Evolutionary conservation across 1,140 invertebrate genomes (phyloP).

Genomic region (Caenorhabditis brenneri): DNA sequence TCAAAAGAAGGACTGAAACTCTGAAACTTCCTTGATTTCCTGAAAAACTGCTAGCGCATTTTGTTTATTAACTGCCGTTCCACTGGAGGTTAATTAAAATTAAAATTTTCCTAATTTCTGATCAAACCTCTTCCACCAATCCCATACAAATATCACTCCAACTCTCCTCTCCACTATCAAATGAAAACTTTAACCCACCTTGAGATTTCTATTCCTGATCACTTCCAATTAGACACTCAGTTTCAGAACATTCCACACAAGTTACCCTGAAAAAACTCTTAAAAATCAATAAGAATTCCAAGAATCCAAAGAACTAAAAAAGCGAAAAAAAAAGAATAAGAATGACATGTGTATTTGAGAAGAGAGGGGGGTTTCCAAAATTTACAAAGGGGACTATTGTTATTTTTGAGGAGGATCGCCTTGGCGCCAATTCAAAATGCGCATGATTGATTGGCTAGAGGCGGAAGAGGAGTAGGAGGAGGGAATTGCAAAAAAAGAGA

Average conservation of each 20-base stretch:
- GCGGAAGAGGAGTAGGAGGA: not conserved
- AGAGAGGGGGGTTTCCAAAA: not conserved
- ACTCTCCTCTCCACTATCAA: too few relatives aligned
- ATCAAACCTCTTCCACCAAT: too few relatives aligned
- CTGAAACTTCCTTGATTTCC: too few relatives aligned
- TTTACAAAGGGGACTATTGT: not conserved
- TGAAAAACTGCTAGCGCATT: too few relatives aligned
- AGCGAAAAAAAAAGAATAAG: not conserved
- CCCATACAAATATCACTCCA: too few relatives aligned
- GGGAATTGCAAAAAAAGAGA: not conserved
- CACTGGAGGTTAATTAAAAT: too few relatives aligned
- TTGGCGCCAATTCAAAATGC: slow-evolving; percentile 38
- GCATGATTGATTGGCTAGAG: slow-evolving; percentile 29
- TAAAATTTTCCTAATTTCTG: too few relatives aligned
- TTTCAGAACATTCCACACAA: not conserved
- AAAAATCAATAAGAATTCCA: not conserved
- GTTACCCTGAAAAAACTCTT: not conserved
- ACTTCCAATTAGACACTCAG: too few relatives aligned
- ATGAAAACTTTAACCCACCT: too few relatives aligned
- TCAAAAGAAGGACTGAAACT: too few relatives aligned
- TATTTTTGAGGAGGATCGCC: slow-evolving; percentile 1
- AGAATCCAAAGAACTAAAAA: not conserved
- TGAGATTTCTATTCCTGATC: not conserved
- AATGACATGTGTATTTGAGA: slow-evolving; percentile 37
- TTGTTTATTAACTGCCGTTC: too few relatives aligned